Evolutionary conservation across 2,888 invertebrate genomes (phyloP), one percentile per base, ranked within the genome.

Genomic region (Allolobophora icterica): DNA sequence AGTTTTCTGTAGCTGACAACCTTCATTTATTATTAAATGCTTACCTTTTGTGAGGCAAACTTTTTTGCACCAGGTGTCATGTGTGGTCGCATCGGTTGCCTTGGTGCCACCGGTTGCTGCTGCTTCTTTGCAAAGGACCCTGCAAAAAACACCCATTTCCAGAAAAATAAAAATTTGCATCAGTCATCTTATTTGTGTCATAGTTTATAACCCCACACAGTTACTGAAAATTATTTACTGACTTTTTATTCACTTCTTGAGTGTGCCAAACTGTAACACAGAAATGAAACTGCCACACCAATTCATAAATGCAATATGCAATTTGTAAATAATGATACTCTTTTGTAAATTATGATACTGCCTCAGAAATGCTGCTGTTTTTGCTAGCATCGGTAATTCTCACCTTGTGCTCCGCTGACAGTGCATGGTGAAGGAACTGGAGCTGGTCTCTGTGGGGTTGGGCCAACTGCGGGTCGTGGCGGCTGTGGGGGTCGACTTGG

Each of bases 401-500:
- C n/a, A 71, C 71, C n/a, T 71, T 71, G 71, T n/a, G 30, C n/a
- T 71, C 30, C n/a, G 11, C 6, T 30, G 71, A 71, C 33, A 89
- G 89, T 38, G 42, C 45, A 45, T 24, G 45, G 89, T 33, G 90
- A 42, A 2, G 83, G 84, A 52, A 35, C n/a, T 13, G 89, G 89
- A 33, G 45, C 89, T n/a, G 89, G 89, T 42, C 89, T 89, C 89
- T 42, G 42, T 24, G 40, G 24, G 89, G 89, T 34, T 5, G 42
- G 42, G 30, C 89, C 89, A 38, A 34, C 45, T 30, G 33, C 34
- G 11, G 94, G 91, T 13, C 94, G 95, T 3, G 94, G 95, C 2
- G 95, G 95, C 90, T 24, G 52, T 52, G 52, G 52, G 21, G 52
- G 71, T 71, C 94, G 94, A n/a, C 93, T 93, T 24, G 95, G 95